Percentiles rank a stretch among this genome's conserved stretches.
Evolutionary conservation across 2,797 vertebrate genomes (phyloP).

Genomic region (Chaunax sp.): DNA sequence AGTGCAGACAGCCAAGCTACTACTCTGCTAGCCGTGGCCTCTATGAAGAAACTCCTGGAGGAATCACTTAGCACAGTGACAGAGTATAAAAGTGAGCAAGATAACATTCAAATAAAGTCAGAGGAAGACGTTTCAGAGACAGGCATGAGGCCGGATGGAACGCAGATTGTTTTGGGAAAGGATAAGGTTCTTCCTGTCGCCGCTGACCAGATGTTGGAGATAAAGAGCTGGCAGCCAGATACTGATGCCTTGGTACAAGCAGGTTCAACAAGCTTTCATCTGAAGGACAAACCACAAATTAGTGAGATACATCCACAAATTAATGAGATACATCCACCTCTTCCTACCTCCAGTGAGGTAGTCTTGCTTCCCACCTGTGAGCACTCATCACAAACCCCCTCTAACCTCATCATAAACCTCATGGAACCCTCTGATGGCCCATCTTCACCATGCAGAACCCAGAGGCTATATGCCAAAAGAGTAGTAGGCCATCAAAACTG

Average conservation of each 20-base stretch:
- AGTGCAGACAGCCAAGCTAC: conserved; percentile 77
- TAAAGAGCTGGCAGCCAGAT: conserved; percentile 64
- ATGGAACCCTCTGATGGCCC: conserved; percentile 6
- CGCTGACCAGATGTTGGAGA: conserved; percentile 56
- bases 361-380: conserved; percentile 29
- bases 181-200: conserved; percentile 47
- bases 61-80: conserved; percentile 79
- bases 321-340: conserved; percentile 13
- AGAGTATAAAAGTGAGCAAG: conserved; percentile 49
- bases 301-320: conserved; percentile 23
- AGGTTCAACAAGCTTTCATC: conserved; percentile 12
- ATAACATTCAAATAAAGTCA: conserved; percentile 50
- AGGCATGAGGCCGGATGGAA: conserved; percentile 55
- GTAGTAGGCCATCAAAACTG: conserved; percentile 21
- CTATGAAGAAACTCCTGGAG: conserved; percentile 85
- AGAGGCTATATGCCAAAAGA: conserved; percentile 49
- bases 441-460: conserved; percentile 38
- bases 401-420: conserved; percentile 9
- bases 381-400: conserved; percentile 36
- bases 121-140: conserved; percentile 41
- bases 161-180: conserved; percentile 34
- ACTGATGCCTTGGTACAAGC: conserved; percentile 10
- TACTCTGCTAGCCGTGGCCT: conserved; percentile 83
- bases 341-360: conserved; percentile 6
- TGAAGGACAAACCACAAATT: conserved; percentile 26